phyloP scores from a whole-genome alignment of 2,113 vertebrate genomes.

The Brachionichthys hirsutus region DNA sequence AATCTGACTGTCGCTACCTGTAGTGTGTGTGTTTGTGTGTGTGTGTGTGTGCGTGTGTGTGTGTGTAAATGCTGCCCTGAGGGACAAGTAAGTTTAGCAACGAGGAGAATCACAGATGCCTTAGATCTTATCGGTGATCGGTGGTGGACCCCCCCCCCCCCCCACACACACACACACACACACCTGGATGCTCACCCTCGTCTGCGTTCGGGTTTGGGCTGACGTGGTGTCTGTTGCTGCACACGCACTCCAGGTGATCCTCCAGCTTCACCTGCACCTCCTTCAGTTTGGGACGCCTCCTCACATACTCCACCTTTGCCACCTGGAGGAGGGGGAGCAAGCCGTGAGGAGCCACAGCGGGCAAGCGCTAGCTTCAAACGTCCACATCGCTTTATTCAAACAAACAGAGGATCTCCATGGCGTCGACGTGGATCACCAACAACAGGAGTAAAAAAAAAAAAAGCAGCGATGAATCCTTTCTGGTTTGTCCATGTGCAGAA shows the following conservation, averaged over 20 bases:
- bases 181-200: constrained; percentile 77
- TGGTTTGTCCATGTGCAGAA: too few species aligned
- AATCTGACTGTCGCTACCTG: neutral
- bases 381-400: too few species aligned
- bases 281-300: constrained; percentile 90
- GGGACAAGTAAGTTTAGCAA: constrained; percentile 24
- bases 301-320: constrained; percentile 95
- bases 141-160: constrained; percentile 23
- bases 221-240: constrained; percentile 81
- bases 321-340: constrained; percentile 76
- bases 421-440: too few species aligned
- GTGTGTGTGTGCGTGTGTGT: constrained; percentile 1
- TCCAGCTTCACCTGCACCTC: constrained; percentile 95
- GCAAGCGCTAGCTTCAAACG: too few species aligned
- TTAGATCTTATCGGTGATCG: constrained; percentile 58
- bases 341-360: too few species aligned
- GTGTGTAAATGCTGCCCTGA: constrained; percentile 10
- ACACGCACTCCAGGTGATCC: constrained; percentile 94
- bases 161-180: constrained; percentile 25
- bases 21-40: neutral
- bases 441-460: too few species aligned
- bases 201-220: constrained; percentile 86
- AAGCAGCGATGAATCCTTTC: too few species aligned
- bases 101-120: constrained; percentile 50
- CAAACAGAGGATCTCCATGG: too few species aligned